A percentile compares a stretch with the other conserved stretches of the same genome.
These are phyloP conservation scores for Zygaena filipendulae DNA, from an alignment of 2,888 invertebrate species.

Conservation along the genomic window DNA sequence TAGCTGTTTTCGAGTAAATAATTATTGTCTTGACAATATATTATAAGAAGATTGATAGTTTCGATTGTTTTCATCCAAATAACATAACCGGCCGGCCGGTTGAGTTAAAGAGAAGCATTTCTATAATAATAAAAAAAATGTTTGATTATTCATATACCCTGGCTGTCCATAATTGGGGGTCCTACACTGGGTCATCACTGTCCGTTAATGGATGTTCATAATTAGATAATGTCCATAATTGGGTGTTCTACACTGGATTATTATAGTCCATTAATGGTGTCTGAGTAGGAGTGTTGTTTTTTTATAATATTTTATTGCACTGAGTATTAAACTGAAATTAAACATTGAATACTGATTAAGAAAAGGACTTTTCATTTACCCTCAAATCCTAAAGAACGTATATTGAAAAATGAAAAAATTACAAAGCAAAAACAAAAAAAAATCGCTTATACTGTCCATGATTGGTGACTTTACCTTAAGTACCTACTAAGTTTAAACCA, in stretches of 20 bases:
- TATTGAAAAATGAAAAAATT: constrained; percentile 6
- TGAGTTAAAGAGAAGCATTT: too few relatives aligned
- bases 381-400: constrained; percentile 7
- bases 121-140: too few relatives aligned
- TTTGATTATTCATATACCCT: neutral
- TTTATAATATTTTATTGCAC: constrained; percentile 5
- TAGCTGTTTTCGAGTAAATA: too few relatives aligned
- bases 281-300: constrained; percentile 3
- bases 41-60: too few relatives aligned
- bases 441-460: constrained; percentile 6
- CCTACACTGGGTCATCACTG: too few relatives aligned
- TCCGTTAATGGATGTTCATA: neutral
- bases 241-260: constrained; percentile 1
- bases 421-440: constrained; percentile 6
- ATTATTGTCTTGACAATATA: too few relatives aligned
- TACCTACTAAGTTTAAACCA: too few relatives aligned
- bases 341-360: constrained; percentile 6
- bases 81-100: too few relatives aligned
- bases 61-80: too few relatives aligned
- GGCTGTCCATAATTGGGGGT: neutral
- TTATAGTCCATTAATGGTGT: constrained; percentile 1
- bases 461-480: constrained; percentile 8
- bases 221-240: constrained; percentile 1
- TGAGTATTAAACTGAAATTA: constrained; percentile 6
- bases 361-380: constrained; percentile 6